Evolutionary conservation across 2,888 invertebrate species (phyloP).

Genomic region (Nowickia ferox): DNA sequence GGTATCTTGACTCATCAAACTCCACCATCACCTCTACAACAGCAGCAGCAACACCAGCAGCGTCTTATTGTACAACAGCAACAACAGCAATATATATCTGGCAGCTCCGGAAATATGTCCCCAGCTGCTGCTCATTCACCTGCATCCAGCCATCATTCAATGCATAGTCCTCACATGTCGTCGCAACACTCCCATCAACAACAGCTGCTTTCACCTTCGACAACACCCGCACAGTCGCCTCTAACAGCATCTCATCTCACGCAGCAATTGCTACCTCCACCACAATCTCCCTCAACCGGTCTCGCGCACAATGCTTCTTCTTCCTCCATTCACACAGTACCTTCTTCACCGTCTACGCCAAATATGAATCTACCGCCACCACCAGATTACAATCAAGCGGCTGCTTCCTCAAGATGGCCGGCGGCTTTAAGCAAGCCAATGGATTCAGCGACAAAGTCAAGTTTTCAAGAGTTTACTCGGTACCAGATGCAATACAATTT

Average conservation of each 20-base stretch:
- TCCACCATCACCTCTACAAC: constrained; percentile 72
- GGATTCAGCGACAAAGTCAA: constrained; percentile 86
- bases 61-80: constrained; percentile 57
- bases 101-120: constrained; percentile 73
- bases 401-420: constrained; percentile 82
- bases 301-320: constrained; percentile 67
- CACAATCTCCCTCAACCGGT: constrained; percentile 69
- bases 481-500: constrained; percentile 87
- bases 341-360: constrained; percentile 68
- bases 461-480: constrained; percentile 87
- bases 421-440: constrained; percentile 84
- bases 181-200: constrained; percentile 75
- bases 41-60: constrained; percentile 76
- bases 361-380: constrained; percentile 74
- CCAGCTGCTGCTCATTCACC: constrained; percentile 78
- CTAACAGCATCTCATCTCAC: constrained; percentile 76
- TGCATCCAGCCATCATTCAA: constrained; percentile 80
- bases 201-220: constrained; percentile 77
- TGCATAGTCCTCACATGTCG: constrained; percentile 80
- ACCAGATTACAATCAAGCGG: constrained; percentile 79
- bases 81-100: constrained; percentile 62
- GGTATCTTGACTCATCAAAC: constrained; percentile 56
- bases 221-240: constrained; percentile 75
- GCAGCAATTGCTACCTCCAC: constrained; percentile 74
- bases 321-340: constrained; percentile 70